These are phyloP conservation scores for Prenolepis imparis DNA, from an alignment of 2,888 invertebrate species.

Conservation along the genomic window DNA sequence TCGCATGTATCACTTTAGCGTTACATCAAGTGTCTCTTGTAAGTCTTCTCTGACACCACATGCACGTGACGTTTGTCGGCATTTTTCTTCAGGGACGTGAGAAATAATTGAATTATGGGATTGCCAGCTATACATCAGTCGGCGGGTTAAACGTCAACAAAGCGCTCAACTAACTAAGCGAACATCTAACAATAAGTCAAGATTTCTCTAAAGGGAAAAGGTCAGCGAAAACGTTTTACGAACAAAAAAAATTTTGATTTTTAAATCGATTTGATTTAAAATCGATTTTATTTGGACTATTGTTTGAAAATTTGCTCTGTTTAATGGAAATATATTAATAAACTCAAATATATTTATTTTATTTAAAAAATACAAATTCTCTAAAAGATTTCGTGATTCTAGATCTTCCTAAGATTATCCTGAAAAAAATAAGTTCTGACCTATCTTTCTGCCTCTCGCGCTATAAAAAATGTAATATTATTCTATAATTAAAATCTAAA, in stretches of 20 bases:
- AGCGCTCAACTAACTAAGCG: neutral
- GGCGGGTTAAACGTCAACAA: constrained; percentile 26
- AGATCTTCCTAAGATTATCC: neutral
- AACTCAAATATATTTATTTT: neutral
- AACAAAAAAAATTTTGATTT: neutral
- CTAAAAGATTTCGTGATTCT: neutral
- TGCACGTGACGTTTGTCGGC: constrained; percentile 31
- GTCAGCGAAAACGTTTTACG: neutral
- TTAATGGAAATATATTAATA: neutral
- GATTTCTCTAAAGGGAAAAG: neutral
- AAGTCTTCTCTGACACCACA: constrained; percentile 37
- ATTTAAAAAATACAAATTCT: neutral
- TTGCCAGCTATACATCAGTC: neutral
- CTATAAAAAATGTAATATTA: neutral
- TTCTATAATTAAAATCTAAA: neutral
- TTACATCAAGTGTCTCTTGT: constrained; percentile 30
- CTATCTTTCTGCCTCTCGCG: neutral
- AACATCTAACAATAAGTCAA: constrained; percentile 19
- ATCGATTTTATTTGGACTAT: neutral
- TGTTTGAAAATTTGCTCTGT: neutral
- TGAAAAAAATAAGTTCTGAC: neutral
- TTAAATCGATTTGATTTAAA: neutral
- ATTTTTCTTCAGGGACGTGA: constrained; percentile 46
- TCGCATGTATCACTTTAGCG: constrained; percentile 28
- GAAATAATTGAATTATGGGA: constrained; percentile 51